A percentile compares a stretch with the other conserved stretches of the same genome.
Conservation (phyloP, 2,888 invertebrate genomes). For the Macaria notata region DNA sequence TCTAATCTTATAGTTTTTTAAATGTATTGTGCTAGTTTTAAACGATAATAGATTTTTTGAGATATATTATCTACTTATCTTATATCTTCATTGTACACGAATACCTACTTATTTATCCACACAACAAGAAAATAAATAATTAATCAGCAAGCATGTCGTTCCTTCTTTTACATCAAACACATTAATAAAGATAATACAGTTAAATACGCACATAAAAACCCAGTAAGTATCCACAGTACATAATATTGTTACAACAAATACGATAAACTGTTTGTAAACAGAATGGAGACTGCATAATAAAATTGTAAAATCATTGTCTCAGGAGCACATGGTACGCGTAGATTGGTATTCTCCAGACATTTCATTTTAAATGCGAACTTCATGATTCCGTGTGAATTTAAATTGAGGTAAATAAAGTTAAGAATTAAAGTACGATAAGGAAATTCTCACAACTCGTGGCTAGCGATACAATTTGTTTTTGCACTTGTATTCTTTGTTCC, state of each 20-base stretch:
- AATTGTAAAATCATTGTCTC: constrained; percentile 12
- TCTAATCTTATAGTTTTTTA: too few relatives aligned
- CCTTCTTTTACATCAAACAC: too few relatives aligned
- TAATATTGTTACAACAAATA: constrained; percentile 2
- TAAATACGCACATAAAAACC: too few relatives aligned
- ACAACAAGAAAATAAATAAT: too few relatives aligned
- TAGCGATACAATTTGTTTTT: not conserved
- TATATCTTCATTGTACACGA: too few relatives aligned
- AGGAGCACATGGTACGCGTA: not conserved
- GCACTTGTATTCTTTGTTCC: constrained; percentile 1
- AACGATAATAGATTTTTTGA: too few relatives aligned
- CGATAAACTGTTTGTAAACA: constrained; percentile 23
- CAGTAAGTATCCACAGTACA: not conserved
- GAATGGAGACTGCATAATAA: constrained; percentile 11
- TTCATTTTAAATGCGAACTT: not conserved
- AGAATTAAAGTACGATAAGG: constrained; percentile 4
- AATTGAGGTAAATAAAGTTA: constrained; percentile 1
- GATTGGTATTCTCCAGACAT: constrained; percentile 2
- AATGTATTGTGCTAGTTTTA: too few relatives aligned
- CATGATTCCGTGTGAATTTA: constrained; percentile 1
- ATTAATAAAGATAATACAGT: too few relatives aligned
- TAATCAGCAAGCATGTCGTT: too few relatives aligned
- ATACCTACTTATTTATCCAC: too few relatives aligned
- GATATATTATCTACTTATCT: too few relatives aligned
- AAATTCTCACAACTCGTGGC: not conserved